Evolutionary conservation across 1,140 invertebrate species (phyloP).

Genomic region (Pseudomyrmex sp.): DNA sequence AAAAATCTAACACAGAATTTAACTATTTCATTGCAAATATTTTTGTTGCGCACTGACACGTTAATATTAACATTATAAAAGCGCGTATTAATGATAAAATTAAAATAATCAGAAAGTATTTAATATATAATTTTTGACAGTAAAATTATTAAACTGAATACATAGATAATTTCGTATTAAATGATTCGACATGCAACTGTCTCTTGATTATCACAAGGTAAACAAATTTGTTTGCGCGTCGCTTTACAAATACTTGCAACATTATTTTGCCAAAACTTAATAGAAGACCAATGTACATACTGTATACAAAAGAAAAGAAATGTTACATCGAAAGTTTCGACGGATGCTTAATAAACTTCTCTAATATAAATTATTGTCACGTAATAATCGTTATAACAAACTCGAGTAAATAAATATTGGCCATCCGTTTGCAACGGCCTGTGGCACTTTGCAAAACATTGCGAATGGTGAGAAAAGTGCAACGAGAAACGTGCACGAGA

Average conservation of each 20-base stretch:
- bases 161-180: too few relatives aligned
- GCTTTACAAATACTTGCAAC: constrained; percentile 54
- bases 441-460: constrained; percentile 29
- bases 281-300: constrained; percentile 78
- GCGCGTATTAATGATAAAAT: neutral
- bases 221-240: neutral
- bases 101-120: neutral
- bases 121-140: neutral
- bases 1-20: neutral
- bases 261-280: constrained; percentile 70
- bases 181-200: too few relatives aligned
- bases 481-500: constrained; percentile 50
- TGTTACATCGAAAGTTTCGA: constrained; percentile 73
- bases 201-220: neutral
- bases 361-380: constrained; percentile 65
- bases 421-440: constrained; percentile 43
- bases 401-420: constrained; percentile 46
- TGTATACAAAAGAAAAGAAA: constrained; percentile 71
- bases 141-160: too few relatives aligned
- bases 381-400: constrained; percentile 60
- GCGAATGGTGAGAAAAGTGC: constrained; percentile 47
- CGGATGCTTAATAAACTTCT: constrained; percentile 75
- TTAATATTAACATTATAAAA: neutral
- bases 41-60: too few relatives aligned
- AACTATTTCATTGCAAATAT: neutral